These are phyloP conservation scores for Chelidonichthys spinosus DNA, from an alignment of 2,797 vertebrate genomes.

Conservation along the genomic window DNA sequence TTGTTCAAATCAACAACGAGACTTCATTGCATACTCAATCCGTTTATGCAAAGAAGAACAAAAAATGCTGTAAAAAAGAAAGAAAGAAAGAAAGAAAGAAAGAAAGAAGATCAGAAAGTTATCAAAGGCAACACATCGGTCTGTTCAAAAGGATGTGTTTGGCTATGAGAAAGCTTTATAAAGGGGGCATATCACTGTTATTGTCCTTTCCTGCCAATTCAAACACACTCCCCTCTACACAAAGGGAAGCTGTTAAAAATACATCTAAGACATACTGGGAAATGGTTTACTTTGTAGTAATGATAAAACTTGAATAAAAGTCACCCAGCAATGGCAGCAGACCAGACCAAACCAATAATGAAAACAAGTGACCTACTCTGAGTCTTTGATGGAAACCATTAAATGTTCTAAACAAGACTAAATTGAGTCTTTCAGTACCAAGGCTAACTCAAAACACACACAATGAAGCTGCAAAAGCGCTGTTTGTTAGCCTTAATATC, in stretches of 20 bases:
- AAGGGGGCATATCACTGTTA: neutral
- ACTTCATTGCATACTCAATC: slow-evolving; percentile 8
- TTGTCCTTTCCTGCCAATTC: neutral
- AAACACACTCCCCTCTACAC: neutral
- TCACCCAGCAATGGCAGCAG: neutral
- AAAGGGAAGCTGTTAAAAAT: neutral
- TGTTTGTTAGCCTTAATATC: slow-evolving; percentile 45
- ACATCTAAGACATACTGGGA: neutral
- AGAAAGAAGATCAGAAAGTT: no score
- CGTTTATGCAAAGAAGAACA: neutral
- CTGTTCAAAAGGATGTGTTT: neutral
- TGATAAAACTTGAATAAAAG: neutral
- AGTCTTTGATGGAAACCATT: slow-evolving; percentile 46
- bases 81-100: neutral
- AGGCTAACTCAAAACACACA: slow-evolving; percentile 5
- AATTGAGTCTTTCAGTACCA: slow-evolving; percentile 11
- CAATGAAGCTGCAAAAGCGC: slow-evolving; percentile 9
- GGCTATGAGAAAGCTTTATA: neutral
- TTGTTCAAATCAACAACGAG: slow-evolving; percentile 8
- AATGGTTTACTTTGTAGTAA: neutral
- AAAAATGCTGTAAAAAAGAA: neutral
- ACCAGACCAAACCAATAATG: slow-evolving; percentile 18
- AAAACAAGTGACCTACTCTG: slow-evolving; percentile 29
- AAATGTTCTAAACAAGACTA: slow-evolving; percentile 17
- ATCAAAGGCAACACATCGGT: no score